These are phyloP conservation scores for Drosophila yooni DNA, from an alignment of 2,888 invertebrate genomes.

Conservation along the genomic window DNA sequence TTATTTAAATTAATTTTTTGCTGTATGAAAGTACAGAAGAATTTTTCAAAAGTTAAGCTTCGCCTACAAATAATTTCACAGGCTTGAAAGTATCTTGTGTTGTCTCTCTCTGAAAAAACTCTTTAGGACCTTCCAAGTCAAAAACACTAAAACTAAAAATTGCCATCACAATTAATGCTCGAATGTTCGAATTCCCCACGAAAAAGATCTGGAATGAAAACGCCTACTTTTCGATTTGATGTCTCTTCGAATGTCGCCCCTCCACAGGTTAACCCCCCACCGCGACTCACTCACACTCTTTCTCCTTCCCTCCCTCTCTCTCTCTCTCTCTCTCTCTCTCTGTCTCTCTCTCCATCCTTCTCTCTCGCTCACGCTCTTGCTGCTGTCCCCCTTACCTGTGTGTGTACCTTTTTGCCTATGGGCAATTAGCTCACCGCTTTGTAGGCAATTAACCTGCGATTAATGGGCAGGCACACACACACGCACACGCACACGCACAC, in stretches of 20 bases:
- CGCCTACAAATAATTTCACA: neutral
- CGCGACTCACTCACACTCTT: neutral
- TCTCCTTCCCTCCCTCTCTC: neutral
- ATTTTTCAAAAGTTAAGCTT: neutral
- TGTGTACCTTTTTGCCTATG: constrained; percentile 48
- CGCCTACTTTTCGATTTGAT: constrained; percentile 20
- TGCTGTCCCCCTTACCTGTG: constrained; percentile 33
- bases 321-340: neutral
- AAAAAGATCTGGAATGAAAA: constrained; percentile 13
- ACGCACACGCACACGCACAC: constrained; percentile 7
- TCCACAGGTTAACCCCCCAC: constrained; percentile 8
- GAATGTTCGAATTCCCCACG: constrained; percentile 3
- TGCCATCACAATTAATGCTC: constrained; percentile 13
- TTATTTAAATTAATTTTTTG: neutral
- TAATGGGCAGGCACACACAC: constrained; percentile 65
- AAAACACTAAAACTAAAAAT: constrained; percentile 1
- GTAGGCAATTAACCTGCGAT: constrained; percentile 79
- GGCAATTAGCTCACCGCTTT: constrained; percentile 77
- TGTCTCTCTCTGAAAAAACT: neutral
- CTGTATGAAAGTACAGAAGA: neutral
- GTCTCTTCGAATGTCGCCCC: constrained; percentile 23
- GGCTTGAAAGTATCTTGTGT: neutral
- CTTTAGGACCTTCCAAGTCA: too few relatives aligned
- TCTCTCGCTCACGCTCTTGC: neutral
- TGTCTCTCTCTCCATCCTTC: neutral